These are phyloP conservation scores for Cantharis nigra DNA, from an alignment of 2,888 invertebrate species.

Conservation along the genomic window DNA sequence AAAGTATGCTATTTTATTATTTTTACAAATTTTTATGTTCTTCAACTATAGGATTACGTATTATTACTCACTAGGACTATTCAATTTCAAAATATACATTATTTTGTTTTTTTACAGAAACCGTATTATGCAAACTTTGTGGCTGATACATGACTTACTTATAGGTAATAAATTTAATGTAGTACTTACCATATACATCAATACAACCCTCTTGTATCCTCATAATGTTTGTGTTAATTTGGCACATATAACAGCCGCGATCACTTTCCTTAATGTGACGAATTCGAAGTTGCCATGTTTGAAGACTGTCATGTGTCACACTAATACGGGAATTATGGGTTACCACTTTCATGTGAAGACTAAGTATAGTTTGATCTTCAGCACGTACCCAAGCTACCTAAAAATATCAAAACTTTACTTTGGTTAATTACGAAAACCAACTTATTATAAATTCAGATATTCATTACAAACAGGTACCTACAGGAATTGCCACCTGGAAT, in stretches of 20 bases:
- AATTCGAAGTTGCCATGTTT: constrained; percentile 86
- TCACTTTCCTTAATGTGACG: constrained; percentile 80
- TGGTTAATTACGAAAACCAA: neutral
- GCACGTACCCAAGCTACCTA: constrained; percentile 90
- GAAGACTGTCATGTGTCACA: constrained; percentile 79
- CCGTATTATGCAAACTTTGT: no score
- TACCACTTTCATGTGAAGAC: constrained; percentile 82
- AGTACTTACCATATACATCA: constrained; percentile 79
- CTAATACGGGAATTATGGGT: constrained; percentile 82
- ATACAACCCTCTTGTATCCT: constrained; percentile 86
- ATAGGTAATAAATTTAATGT: neutral
- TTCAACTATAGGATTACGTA: neutral
- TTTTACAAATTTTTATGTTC: neutral
- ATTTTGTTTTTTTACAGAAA: neutral
- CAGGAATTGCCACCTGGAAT: neutral
- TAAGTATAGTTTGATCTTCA: constrained; percentile 86
- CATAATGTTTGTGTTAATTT: constrained; percentile 87
- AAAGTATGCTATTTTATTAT: neutral
- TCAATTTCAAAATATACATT: neutral
- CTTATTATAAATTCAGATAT: neutral
- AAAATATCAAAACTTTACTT: constrained; percentile 19
- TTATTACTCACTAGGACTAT: neutral
- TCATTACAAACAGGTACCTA: neutral
- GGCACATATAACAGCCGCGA: constrained; percentile 90
- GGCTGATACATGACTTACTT: neutral